These are phyloP conservation scores for Gymnogyps californianus DNA, from an alignment of 2,113 vertebrate species.

Conservation along the genomic window DNA sequence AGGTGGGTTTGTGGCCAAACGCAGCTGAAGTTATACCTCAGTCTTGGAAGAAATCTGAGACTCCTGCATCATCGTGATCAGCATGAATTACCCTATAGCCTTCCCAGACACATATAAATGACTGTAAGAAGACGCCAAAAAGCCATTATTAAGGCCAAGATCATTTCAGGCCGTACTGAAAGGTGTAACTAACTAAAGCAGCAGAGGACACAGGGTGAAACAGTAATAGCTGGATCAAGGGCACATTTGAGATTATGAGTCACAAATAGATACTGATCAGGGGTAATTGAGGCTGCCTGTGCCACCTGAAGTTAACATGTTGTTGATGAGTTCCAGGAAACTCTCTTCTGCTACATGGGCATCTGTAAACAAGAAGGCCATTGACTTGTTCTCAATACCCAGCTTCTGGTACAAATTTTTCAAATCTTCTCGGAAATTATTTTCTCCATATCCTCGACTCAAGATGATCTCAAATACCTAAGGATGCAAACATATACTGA, in stretches of 20 bases:
- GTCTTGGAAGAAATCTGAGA: background rate
- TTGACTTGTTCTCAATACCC: conserved; percentile 86
- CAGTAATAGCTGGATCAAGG: background rate
- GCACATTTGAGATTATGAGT: background rate
- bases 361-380: conserved; percentile 92
- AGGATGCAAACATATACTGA: background rate
- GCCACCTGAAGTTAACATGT: conserved; percentile 95
- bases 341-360: conserved; percentile 91
- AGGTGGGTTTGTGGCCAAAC: background rate
- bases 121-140: background rate
- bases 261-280: background rate
- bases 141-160: background rate
- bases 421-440: conserved; percentile 87
- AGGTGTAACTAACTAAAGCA: background rate
- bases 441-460: conserved; percentile 88
- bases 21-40: background rate
- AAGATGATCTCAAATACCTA: conserved; percentile 93
- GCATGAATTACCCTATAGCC: background rate
- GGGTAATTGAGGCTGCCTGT: background rate
- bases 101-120: background rate
- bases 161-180: background rate
- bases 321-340: conserved; percentile 96
- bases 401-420: conserved; percentile 87
- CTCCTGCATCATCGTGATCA: background rate
- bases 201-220: background rate